Conservation (phyloP, 2,113 vertebrate species). For the Leptobrachium ailaonicum region DNA sequence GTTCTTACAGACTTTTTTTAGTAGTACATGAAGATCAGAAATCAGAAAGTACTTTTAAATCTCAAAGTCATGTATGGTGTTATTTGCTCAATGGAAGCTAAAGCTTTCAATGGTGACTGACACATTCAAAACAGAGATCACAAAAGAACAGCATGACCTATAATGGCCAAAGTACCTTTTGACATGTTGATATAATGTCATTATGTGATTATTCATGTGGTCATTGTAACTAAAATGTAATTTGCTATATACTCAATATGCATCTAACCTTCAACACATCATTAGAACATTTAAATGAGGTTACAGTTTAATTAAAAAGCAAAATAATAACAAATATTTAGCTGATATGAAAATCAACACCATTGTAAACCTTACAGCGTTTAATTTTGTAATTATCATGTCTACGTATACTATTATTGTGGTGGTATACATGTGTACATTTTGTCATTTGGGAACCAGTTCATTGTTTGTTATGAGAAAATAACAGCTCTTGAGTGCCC, state of each 20-base stretch:
- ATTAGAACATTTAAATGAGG: no score
- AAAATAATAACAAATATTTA: no score
- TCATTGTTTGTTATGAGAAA: neutral
- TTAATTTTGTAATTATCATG: neutral
- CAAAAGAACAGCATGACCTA: conserved; percentile 28
- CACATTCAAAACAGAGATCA: conserved; percentile 4
- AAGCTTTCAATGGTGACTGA: neutral
- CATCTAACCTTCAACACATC: no score
- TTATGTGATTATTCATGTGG: no score
- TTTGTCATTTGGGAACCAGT: no score
- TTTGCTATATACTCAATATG: no score
- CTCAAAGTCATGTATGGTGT: neutral
- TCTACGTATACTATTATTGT: neutral
- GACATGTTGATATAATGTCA: neutral
- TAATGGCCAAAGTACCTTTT: neutral
- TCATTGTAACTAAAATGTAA: no score
- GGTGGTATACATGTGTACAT: neutral
- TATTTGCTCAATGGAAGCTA: neutral
- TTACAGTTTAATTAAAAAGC: no score
- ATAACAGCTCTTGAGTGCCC: conserved; percentile 31
- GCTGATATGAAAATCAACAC: no score
- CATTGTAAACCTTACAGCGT: no score
- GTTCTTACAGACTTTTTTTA: no score
- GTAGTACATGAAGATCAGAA: no score
- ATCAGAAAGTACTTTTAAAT: neutral